Percentiles rank a stretch among this genome's conserved stretches.
phyloP scores from a whole-genome alignment of 2,888 invertebrate species.

The Drosophila putrida region DNA sequence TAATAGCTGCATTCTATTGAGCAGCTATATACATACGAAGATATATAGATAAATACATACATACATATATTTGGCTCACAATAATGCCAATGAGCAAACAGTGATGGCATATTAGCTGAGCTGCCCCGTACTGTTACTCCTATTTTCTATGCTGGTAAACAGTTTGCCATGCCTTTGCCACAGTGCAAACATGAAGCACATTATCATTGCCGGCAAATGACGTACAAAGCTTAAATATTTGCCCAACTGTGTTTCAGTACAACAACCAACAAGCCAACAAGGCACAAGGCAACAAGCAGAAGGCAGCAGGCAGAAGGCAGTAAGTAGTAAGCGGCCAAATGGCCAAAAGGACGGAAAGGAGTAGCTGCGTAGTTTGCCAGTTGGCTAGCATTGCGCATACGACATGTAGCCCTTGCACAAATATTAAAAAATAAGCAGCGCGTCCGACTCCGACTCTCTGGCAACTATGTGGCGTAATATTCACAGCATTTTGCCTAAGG shows the following conservation, averaged over 20 bases:
- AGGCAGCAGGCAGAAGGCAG: slow-evolving; percentile 9
- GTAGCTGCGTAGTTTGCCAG: slow-evolving; percentile 48
- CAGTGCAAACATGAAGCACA: slow-evolving; percentile 71
- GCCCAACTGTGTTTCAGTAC: slow-evolving; percentile 72
- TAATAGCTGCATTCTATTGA: slow-evolving; percentile 38
- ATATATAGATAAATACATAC: background rate
- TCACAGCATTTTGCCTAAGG: slow-evolving; percentile 71
- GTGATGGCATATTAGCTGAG: slow-evolving; percentile 58
- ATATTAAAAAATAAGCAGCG: slow-evolving; percentile 75
- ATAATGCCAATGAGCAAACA: slow-evolving; percentile 75
- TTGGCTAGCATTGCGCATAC: slow-evolving; percentile 72
- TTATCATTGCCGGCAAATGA: slow-evolving; percentile 77
- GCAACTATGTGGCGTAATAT: slow-evolving; percentile 68
- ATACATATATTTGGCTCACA: slow-evolving; percentile 32
- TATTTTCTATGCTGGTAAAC: slow-evolving; percentile 54
- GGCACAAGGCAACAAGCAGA: slow-evolving; percentile 22
- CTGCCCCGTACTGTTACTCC: slow-evolving; percentile 4
- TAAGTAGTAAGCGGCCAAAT: slow-evolving; percentile 3
- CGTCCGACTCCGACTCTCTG: slow-evolving; percentile 35
- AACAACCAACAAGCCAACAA: slow-evolving; percentile 55
- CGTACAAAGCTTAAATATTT: slow-evolving; percentile 78
- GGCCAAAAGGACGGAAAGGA: slow-evolving; percentile 28
- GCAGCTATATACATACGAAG: background rate
- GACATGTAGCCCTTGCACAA: slow-evolving; percentile 75
- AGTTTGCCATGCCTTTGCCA: slow-evolving; percentile 67